phyloP scores from a whole-genome alignment of 2,113 vertebrate species.

The Empidonax traillii region DNA sequence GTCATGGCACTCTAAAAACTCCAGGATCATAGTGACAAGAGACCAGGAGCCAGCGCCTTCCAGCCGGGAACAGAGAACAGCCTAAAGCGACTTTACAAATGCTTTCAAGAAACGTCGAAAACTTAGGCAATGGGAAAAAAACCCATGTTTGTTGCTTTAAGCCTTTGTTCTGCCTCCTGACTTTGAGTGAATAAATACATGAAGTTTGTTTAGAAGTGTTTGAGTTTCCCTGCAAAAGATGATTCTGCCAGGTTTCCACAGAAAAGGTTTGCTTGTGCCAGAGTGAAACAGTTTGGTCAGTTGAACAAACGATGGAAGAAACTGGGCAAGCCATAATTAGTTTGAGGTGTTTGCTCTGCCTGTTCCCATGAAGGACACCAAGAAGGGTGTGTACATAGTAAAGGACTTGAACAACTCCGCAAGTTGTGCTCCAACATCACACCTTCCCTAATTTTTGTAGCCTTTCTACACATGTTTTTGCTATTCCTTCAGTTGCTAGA shows the following conservation, averaged over 20 bases:
- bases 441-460: not conserved
- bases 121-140: not conserved
- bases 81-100: not conserved
- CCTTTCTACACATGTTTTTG: not conserved
- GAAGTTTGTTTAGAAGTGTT: not conserved
- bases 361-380: not conserved
- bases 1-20: not conserved
- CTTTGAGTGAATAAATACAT: not conserved
- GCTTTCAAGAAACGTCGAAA: not conserved
- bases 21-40: not conserved
- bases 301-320: accelerated
- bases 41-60: not conserved
- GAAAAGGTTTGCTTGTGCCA: not conserved
- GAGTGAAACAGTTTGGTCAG: not conserved
- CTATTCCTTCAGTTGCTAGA: not conserved
- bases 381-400: not conserved
- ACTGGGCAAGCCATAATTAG: not conserved
- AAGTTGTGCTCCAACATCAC: not conserved
- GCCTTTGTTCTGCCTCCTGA: not conserved
- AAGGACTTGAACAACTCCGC: not conserved
- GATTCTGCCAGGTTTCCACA: not conserved
- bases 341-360: not conserved
- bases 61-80: not conserved
- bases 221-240: not conserved
- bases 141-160: not conserved